phyloP scores from a whole-genome alignment of 2,797 vertebrate species.

The Tenualosa thibaudeaui region DNA sequence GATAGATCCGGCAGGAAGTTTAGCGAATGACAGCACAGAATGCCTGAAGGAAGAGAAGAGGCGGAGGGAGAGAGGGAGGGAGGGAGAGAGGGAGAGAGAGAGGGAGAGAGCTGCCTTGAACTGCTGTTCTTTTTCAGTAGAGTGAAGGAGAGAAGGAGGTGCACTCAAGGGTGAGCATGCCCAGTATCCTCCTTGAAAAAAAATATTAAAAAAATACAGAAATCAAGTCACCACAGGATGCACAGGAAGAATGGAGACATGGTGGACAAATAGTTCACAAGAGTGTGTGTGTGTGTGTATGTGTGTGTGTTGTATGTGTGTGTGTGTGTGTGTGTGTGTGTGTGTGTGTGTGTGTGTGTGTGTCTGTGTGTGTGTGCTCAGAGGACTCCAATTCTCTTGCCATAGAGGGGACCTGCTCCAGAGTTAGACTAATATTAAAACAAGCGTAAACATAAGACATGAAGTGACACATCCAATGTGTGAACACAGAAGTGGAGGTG shows the following conservation, averaged over 20 bases:
- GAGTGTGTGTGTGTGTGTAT: too few species aligned
- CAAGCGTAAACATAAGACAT: too few species aligned
- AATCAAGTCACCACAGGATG: neutral
- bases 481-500: neutral
- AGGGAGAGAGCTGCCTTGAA: neutral
- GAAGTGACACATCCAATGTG: neutral
- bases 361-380: too few species aligned
- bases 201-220: neutral
- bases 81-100: constrained; percentile 49
- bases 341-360: too few species aligned
- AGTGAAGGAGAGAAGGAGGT: neutral
- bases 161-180: neutral
- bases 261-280: too few species aligned
- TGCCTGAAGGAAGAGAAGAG: neutral
- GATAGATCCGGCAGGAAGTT: constrained; percentile 23
- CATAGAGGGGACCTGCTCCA: too few species aligned
- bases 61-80: constrained; percentile 60
- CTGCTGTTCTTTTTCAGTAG: neutral
- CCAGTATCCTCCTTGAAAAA: too few species aligned
- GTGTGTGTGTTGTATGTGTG: too few species aligned
- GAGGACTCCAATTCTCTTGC: neutral
- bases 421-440: neutral
- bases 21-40: constrained; percentile 24
- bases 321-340: too few species aligned
- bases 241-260: neutral